Evolutionary conservation across 2,888 invertebrate species (phyloP).

Genomic region (Eupelmus urozonus): DNA sequence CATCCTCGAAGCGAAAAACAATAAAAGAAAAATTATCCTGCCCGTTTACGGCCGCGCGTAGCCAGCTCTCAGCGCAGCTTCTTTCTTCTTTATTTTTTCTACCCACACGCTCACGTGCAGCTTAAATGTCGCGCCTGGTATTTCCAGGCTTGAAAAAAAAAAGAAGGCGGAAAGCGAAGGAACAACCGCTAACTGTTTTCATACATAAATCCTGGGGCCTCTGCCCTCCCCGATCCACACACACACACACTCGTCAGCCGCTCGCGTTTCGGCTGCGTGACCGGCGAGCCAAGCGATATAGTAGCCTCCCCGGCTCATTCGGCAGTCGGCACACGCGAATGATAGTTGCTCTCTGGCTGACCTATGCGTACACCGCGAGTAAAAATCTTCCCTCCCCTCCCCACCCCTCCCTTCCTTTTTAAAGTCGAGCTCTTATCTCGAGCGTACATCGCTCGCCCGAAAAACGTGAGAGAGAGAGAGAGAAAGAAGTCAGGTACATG

Average conservation of each 20-base stretch:
- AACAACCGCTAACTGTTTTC: conserved; percentile 34
- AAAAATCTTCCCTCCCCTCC: no score
- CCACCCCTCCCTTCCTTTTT: no score
- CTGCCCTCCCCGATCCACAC: conserved; percentile 13
- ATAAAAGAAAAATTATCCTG: no score
- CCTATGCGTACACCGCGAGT: conserved; percentile 21
- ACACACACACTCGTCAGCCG: neutral
- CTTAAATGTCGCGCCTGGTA: conserved; percentile 14
- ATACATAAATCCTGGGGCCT: conserved; percentile 15
- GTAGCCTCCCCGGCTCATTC: conserved; percentile 7
- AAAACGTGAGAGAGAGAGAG: no score
- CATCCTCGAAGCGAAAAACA: no score
- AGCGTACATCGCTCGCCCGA: no score
- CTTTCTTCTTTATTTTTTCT: conserved; percentile 9
- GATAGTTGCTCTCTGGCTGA: conserved; percentile 34
- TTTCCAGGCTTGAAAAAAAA: neutral
- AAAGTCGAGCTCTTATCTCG: no score
- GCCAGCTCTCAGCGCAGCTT: neutral
- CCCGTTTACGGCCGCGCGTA: no score
- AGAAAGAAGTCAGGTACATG: no score
- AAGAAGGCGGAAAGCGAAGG: neutral
- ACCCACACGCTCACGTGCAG: neutral
- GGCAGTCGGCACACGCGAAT: conserved; percentile 37
- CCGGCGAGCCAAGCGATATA: conserved; percentile 37
- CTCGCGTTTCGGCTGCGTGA: conserved; percentile 29